Conservation (phyloP, 2,888 invertebrate species). For the Dorcus hopei region DNA sequence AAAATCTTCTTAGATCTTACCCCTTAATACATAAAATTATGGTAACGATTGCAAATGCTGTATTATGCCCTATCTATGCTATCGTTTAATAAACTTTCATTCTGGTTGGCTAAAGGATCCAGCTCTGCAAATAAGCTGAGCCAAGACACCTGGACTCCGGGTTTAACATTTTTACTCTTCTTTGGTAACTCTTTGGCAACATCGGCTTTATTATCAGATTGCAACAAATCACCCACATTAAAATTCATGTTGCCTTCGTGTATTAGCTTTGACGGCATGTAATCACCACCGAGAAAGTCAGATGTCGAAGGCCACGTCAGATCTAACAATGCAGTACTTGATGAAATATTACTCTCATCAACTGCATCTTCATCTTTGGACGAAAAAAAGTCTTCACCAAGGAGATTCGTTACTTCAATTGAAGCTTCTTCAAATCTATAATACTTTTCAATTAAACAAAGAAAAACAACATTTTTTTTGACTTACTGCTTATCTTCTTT, state of each 20-base stretch:
- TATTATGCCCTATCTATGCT: constrained; percentile 23
- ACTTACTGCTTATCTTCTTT: constrained; percentile 13
- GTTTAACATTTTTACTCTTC: constrained; percentile 30
- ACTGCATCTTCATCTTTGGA: constrained; percentile 21
- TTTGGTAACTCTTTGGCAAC: constrained; percentile 28
- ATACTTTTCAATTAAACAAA: background rate
- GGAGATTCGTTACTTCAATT: constrained; percentile 33
- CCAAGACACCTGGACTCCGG: constrained; percentile 59
- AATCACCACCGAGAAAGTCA: constrained; percentile 39
- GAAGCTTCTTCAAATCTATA: constrained; percentile 17
- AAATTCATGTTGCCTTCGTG: constrained; percentile 41
- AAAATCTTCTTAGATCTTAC: too few species aligned
- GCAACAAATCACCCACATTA: constrained; percentile 30
- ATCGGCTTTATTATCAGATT: background rate
- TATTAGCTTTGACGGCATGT: constrained; percentile 46
- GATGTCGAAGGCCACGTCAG: constrained; percentile 35
- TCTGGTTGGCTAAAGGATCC: constrained; percentile 87
- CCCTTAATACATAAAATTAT: too few species aligned
- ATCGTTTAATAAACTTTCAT: constrained; percentile 53
- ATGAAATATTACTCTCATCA: constrained; percentile 21
- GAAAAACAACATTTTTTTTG: constrained; percentile 8
- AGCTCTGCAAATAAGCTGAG: constrained; percentile 89
- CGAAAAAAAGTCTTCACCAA: constrained; percentile 43
- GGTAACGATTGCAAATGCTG: too few species aligned
- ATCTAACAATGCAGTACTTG: constrained; percentile 40